Conservation (phyloP, 2,888 invertebrate genomes). For the Entomobrya proxima region DNA sequence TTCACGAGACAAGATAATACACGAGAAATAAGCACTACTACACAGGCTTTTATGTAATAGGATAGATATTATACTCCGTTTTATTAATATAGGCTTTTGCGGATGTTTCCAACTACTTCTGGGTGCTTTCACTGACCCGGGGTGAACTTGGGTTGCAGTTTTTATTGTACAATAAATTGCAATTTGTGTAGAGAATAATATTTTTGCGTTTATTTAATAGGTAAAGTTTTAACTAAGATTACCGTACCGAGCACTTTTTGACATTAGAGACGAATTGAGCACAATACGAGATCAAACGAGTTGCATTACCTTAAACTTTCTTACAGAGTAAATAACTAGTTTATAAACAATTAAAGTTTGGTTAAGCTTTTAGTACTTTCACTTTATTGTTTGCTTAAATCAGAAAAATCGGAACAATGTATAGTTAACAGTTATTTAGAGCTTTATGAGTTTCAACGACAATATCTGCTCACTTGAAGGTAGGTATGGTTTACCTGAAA, state of each 20-base stretch:
- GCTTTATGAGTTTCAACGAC: no score
- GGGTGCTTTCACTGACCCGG: not conserved
- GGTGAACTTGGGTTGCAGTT: not conserved
- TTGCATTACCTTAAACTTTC: not conserved
- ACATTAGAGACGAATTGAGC: conserved; percentile 14
- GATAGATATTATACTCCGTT: not conserved
- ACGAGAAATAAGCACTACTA: not conserved
- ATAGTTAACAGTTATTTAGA: no score
- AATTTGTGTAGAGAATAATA: no score
- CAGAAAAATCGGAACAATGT: not conserved
- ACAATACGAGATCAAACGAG: not conserved
- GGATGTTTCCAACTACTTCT: not conserved
- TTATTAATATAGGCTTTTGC: not conserved
- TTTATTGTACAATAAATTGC: no score
- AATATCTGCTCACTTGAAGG: no score
- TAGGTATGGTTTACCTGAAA: no score
- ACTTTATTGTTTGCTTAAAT: not conserved
- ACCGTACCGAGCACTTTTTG: no score
- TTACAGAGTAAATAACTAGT: not conserved
- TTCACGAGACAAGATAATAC: conserved; percentile 9
- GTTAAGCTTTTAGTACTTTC: no score
- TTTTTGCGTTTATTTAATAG: no score
- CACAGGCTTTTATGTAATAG: conserved; percentile 1
- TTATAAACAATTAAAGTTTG: no score
- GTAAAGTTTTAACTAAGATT: no score